Percentiles rank a stretch among this genome's conserved stretches.
phyloP scores from a whole-genome alignment of 2,888 invertebrate species.

The Linnaemya tessellans region DNA sequence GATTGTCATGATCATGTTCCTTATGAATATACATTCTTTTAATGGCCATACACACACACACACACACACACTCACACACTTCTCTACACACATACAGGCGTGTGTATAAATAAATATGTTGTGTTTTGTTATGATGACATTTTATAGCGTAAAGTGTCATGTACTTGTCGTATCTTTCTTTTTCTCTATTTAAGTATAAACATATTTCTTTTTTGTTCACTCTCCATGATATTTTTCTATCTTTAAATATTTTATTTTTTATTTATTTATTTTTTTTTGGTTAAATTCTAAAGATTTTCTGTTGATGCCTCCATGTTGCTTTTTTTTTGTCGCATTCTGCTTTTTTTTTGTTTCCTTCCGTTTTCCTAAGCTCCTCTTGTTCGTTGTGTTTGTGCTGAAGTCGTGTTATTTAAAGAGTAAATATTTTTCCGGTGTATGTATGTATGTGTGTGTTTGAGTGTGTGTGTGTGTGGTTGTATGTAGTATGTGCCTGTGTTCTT shows the following conservation, averaged over 20 bases:
- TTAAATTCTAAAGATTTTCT: conserved; percentile 52
- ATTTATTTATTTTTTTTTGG: conserved; percentile 17
- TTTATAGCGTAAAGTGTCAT: conserved; percentile 62
- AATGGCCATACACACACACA: no score
- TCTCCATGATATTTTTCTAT: conserved; percentile 19
- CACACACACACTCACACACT: no score
- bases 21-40: no score
- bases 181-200: conserved; percentile 42
- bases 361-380: conserved; percentile 4
- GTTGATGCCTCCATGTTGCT: conserved; percentile 39
- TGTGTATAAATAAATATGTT: not conserved
- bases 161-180: conserved; percentile 16
- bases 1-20: no score
- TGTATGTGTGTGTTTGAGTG: not conserved
- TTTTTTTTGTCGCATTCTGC: conserved; percentile 66
- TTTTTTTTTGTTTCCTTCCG: conserved; percentile 51
- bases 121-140: conserved; percentile 51
- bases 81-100: no score
- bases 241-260: conserved; percentile 21
- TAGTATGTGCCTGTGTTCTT: not conserved
- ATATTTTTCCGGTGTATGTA: conserved; percentile 53
- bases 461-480: not conserved
- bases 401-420: conserved; percentile 66
- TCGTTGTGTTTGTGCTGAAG: conserved; percentile 32
- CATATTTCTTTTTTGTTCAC: conserved; percentile 45